Base-by-base conservation (phyloP, 2,113 vertebrate genomes). In the Antigone vipio region DNA sequence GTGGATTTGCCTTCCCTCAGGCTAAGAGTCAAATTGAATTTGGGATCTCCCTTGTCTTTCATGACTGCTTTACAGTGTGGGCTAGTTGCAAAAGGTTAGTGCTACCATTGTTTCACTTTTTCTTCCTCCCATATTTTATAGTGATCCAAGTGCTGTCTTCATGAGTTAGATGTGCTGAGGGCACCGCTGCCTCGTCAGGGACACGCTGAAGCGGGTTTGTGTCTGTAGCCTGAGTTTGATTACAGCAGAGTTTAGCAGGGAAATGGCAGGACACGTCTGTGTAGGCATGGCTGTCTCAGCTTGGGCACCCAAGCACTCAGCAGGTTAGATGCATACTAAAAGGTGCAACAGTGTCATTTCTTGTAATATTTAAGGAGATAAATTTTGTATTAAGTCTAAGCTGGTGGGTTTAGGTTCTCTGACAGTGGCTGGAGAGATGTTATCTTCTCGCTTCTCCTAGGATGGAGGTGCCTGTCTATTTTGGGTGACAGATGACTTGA, bases 261-360 rank as follows among this genome's bases (percentile, higher is more conserved):
- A 42, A 58, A 32, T 27, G 53, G 47, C 79, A 83, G 71, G 40
- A 69, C 49, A 15, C 7, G 14, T 11, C n/a, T 72, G 23, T 35
- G 35, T 44, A 53, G 34, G 35, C 44, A 9, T 9, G 23, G 32
- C 7, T 68, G 17, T 52, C 24, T 26, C 77, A 56, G 29, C 35
- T 7, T 19, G 30, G 71, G 16, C 40, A 69, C 6, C 44, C 4
- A 24, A n/a, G 47, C 52, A 15, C 63, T 80, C 1, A 0, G 29
- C 35, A 60, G 49, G 49, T 17, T 29, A 66, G 40, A 7, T 32
- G 49, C 12, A 5, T 45, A 9, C 23, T 35, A 13, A 58, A 56
- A 77, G 45, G 14, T 56, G 64, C 45, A 23, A 7, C 0, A 2
- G 19, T 49, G 17, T 64, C 23, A 10, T 30, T 76, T 0, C 0